Evolutionary conservation across 2,113 vertebrate genomes (phyloP), one percentile per base, ranked within the genome.

Genomic region (Ailurus styani): DNA sequence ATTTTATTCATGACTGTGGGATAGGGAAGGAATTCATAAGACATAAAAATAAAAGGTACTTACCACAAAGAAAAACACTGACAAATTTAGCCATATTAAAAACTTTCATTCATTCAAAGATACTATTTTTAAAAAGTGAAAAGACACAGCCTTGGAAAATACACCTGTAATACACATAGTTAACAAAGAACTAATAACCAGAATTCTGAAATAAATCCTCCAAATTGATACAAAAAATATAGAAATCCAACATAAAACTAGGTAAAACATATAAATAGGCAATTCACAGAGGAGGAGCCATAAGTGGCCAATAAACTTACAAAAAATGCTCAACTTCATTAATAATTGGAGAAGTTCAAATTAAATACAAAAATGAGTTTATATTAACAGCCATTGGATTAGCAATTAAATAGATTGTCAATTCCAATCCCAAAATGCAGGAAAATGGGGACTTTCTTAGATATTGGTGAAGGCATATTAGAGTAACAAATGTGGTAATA

Each of bases 81-180:
- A 37, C 40, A 90, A 18, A 34, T 54, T 27, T 79, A 45, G 52
- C 29, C n/a, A 47, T 37, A 54, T 72, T 62, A 37, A 79, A 90
- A 96, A 29, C 23, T 72, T 90, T 72, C 34, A 86, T 93, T 93
- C 86, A 31, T 54, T 79, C 84, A 78, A 93, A 90, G 55, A 60
- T 23, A 79, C 29, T 45, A 37, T 45, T 45, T 90, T 72, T 89
- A 31, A 77, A 79, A 86, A 52, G 31, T 55, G 62, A 72, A 64
- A 85, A 75, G 52, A 70, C 6, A 78, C 5, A 73, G 47, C 17
- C 87, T 96, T 85, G 64, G 54, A 73, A 94, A 94, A 90, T 79
- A 85, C 17, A 84, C 54, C 6, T 90, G 45, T 2, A 72, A 86
- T 86, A 73, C 27, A 68, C 31, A 47, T 20, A 79, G 75, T 60